Evolutionary conservation across 1,140 invertebrate genomes (phyloP).

Genomic region (Euwallacea similis): DNA sequence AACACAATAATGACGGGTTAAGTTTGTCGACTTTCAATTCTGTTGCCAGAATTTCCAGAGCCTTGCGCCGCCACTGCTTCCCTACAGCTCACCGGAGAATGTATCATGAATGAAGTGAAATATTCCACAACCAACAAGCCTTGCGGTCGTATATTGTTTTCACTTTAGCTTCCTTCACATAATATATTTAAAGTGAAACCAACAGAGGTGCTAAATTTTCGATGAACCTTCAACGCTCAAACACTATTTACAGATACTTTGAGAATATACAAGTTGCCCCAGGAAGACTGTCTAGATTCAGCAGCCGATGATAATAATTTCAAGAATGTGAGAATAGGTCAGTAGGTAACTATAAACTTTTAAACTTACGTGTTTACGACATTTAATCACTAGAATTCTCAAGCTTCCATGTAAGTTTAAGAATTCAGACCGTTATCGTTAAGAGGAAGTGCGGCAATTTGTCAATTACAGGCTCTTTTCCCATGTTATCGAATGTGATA

Average conservation of each 20-base stretch:
- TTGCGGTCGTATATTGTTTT: slow-evolving; percentile 9
- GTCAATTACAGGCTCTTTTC: neutral
- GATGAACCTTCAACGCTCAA: too few relatives aligned
- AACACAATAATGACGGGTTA: too few relatives aligned
- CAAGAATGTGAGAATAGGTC: slow-evolving; percentile 11
- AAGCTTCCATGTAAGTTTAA: slow-evolving; percentile 8
- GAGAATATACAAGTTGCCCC: too few relatives aligned
- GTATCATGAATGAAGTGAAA: slow-evolving; percentile 11
- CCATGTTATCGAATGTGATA: too few relatives aligned
- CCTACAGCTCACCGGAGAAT: neutral
- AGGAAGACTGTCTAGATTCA: too few relatives aligned
- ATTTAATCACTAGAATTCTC: neutral
- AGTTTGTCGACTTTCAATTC: too few relatives aligned
- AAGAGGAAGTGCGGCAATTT: slow-evolving; percentile 7
- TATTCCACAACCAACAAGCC: neutral
- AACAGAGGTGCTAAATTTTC: neutral
- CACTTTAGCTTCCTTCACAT: slow-evolving; percentile 2
- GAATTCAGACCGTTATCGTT: slow-evolving; percentile 10
- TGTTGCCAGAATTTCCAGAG: neutral
- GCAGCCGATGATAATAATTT: too few relatives aligned
- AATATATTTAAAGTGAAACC: slow-evolving; percentile 5
- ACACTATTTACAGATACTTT: too few relatives aligned
- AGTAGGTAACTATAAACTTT: slow-evolving; percentile 14
- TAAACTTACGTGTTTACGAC: slow-evolving; percentile 7
- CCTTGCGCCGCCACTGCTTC: neutral